Evolutionary conservation across 2,797 vertebrate species (phyloP).

Genomic region (Danionella dracula): DNA sequence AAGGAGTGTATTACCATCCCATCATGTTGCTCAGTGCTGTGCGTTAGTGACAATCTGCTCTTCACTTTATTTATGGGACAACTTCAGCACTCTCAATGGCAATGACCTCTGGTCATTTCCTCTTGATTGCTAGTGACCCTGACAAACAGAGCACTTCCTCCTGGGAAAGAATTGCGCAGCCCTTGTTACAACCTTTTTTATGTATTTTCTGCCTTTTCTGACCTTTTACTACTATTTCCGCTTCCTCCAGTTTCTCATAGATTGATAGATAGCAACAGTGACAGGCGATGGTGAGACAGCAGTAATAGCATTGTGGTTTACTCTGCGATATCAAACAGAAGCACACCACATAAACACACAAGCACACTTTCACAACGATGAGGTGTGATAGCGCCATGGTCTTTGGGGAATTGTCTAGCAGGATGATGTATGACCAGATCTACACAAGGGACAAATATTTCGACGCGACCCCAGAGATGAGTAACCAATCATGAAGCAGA

Average conservation of each 20-base stretch:
- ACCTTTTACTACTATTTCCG: not conserved
- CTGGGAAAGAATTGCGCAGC: constrained; percentile 27
- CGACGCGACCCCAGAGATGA: constrained; percentile 10
- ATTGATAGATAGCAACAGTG: constrained; percentile 57
- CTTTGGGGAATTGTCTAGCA: constrained; percentile 23
- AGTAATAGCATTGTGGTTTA: constrained; percentile 51
- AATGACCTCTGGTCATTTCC: constrained; percentile 46
- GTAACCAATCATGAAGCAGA: constrained; percentile 7
- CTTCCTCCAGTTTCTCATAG: not conserved
- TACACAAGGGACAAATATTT: constrained; percentile 23
- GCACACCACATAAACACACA: constrained; percentile 25
- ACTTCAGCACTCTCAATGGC: constrained; percentile 40
- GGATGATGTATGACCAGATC: constrained; percentile 36
- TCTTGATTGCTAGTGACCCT: constrained; percentile 53
- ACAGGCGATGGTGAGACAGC: constrained; percentile 45
- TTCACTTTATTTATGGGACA: constrained; percentile 43
- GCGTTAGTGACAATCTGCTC: constrained; percentile 10
- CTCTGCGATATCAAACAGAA: constrained; percentile 14
- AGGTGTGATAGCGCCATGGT: constrained; percentile 25
- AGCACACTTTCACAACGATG: constrained; percentile 41
- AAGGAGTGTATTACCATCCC: constrained; percentile 19
- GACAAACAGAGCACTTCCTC: constrained; percentile 37
- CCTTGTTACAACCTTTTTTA: constrained; percentile 20
- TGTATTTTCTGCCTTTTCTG: constrained; percentile 3
- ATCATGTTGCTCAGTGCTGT: constrained; percentile 33